Base-by-base conservation (phyloP, 2,113 vertebrate species). In the Lasiurus borealis region DNA sequence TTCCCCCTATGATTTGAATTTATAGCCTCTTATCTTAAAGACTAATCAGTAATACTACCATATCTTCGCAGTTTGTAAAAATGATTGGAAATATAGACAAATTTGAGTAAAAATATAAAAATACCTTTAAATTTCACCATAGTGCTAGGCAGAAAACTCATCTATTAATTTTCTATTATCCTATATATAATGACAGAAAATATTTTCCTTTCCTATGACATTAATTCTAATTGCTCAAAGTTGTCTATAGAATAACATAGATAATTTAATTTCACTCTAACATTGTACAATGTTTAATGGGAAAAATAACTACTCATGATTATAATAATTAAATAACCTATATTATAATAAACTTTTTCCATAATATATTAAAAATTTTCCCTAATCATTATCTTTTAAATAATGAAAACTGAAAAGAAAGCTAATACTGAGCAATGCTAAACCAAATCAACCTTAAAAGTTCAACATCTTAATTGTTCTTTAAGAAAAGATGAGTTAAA, bases 331-430 rank as follows among this genome's bases (percentile, higher is more conserved):
- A 76, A 4, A 83, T 68, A 92, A 90, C 8, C 19, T 66, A 13
- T 66, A 36, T 29, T 29, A n/a, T 29, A 66, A 91, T 23, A 85
- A 82, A 86, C 29, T 72, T 85, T 85, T 62, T 54, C 12, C 57
- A 21, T 69, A 64, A 96, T 84, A 71, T 40, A 88, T 5, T 71
- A 7, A 68, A 59, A 40, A 48, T 7, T 90, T 89, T 73, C n/a
- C 48, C 50, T 8, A 54, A n/a, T 84, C 16, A 76, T 62, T 77
- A 48, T 78, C 25, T 91, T 88, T 31, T 73, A 10, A 93, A 76
- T 44, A 89, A 90, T 50, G 72, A 57, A 94, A 94, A 89, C 8
- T 68, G 7, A 89, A 93, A 86, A 88, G 40, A 8, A 85, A 96
- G 92, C 25, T 77, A 73, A 66, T 25, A 59, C 25, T 50, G 81